A percentile compares a stretch with the other conserved stretches of the same genome.
Conservation (phyloP, 2,888 invertebrate species). For the Thecophora atra region DNA sequence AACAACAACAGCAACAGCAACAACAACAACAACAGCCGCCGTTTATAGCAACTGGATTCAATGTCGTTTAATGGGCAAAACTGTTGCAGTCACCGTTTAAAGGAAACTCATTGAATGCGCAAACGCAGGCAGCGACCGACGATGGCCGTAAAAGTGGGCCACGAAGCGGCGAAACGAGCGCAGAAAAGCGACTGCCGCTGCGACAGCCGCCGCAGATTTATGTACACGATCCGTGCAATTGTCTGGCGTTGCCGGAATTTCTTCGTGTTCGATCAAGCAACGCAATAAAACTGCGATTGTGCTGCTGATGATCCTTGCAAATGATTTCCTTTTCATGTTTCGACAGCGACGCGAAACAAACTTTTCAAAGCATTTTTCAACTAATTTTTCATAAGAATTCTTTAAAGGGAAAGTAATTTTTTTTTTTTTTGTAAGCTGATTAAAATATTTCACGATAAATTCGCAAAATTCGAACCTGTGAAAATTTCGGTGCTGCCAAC, state of each 20-base stretch:
- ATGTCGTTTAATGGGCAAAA: constrained; percentile 33
- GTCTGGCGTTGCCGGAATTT: too few relatives aligned
- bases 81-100: constrained; percentile 22
- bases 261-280: too few relatives aligned
- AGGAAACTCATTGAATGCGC: constrained; percentile 25
- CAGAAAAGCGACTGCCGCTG: neutral
- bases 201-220: neutral
- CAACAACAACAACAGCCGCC: neutral
- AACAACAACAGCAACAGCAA: neutral
- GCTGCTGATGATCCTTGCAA: too few relatives aligned
- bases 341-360: neutral
- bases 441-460: too few relatives aligned
- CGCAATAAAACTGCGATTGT: too few relatives aligned
- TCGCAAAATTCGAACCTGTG: too few relatives aligned
- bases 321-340: neutral
- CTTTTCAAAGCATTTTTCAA: too few relatives aligned
- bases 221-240: neutral
- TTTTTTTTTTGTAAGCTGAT: too few relatives aligned
- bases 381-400: too few relatives aligned
- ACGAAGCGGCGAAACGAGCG: neutral
- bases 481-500: neutral
- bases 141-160: neutral
- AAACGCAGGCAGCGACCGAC: neutral
- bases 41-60: constrained; percentile 20
- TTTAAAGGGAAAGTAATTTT: too few relatives aligned